Percentiles rank a stretch among this genome's conserved stretches.
Conservation (phyloP, 30 jellyfish, hydroid and myxozoan species). For the Chrysaora quinquecirrha region DNA sequence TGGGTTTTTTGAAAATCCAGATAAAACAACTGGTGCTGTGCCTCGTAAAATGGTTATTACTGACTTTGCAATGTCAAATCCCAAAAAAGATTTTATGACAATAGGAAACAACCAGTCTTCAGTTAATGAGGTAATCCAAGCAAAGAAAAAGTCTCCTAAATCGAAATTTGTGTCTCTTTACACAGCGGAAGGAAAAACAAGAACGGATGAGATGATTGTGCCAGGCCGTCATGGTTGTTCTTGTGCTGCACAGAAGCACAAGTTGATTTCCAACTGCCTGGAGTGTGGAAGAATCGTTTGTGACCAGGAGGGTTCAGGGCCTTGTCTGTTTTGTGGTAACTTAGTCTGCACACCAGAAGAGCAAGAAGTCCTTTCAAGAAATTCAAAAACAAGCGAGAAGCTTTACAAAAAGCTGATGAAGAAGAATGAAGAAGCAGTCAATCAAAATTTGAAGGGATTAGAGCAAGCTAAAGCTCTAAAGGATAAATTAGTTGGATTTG, state of each 20-base stretch:
- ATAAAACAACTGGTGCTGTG: not conserved
- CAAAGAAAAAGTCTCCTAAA: conserved; percentile 48
- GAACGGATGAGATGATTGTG: conserved; percentile 74
- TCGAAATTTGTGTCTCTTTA: conserved; percentile 90
- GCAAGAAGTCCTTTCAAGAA: conserved; percentile 80
- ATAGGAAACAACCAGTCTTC: not conserved
- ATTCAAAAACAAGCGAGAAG: conserved; percentile 86
- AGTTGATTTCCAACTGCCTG: conserved; percentile 85
- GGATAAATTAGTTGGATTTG: conserved; percentile 78
- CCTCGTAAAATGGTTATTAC: not conserved
- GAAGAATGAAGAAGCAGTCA: conserved; percentile 54
- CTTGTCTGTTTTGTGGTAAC: conserved; percentile 96
- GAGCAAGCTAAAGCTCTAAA: conserved; percentile 88
- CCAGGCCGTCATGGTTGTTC: conserved; percentile 97
- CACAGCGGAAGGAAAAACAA: conserved; percentile 83
- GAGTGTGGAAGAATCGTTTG: conserved; percentile 98
- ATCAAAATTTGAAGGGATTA: conserved; percentile 12
- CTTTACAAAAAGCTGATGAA: conserved; percentile 73
- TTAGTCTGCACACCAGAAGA: conserved; percentile 94
- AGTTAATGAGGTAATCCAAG: not conserved
- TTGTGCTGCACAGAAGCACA: conserved; percentile 95
- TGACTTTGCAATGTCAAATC: not conserved
- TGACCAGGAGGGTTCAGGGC: conserved; percentile 99
- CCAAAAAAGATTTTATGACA: not conserved
- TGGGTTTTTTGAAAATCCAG: not conserved